A percentile compares a stretch with the other conserved stretches of the same genome.
phyloP scores from a whole-genome alignment of 2,113 vertebrate species.

The Abramis brama region DNA sequence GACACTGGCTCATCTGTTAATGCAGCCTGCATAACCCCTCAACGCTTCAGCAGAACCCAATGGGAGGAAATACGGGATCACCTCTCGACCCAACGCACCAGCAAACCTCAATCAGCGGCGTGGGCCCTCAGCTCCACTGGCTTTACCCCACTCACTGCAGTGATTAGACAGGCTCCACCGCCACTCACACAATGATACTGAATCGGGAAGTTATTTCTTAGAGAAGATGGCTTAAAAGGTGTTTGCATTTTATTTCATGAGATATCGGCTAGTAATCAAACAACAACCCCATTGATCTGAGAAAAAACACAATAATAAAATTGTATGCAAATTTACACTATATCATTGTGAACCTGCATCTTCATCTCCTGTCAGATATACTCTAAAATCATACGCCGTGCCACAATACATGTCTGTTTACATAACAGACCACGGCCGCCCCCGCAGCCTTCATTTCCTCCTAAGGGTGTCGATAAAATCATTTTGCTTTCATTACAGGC shows the following conservation, averaged over 20 bases:
- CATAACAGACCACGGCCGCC: conserved; percentile 4
- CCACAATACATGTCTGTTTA: conserved; percentile 39
- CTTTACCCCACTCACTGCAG: conserved; percentile 46
- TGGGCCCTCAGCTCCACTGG: conserved; percentile 37
- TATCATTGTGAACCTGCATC: neutral
- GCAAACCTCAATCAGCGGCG: conserved; percentile 49
- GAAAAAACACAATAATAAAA: neutral
- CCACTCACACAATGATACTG: conserved; percentile 32
- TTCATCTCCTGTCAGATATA: conserved; percentile 9
- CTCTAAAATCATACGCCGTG: conserved; percentile 3
- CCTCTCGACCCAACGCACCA: conserved; percentile 53
- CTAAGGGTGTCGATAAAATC: conserved; percentile 36
- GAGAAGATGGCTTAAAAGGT: conserved; percentile 1
- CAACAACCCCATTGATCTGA: neutral
- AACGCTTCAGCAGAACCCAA: conserved; percentile 63
- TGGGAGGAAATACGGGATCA: conserved; percentile 59
- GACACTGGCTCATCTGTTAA: conserved; percentile 68
- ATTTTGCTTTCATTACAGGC: conserved; percentile 49
- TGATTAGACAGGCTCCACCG: conserved; percentile 48
- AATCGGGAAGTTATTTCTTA: conserved; percentile 38
- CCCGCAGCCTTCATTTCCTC: conserved; percentile 53
- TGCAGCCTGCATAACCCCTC: conserved; percentile 53
- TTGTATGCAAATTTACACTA: neutral
- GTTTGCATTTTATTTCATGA: neutral
- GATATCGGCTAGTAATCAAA: neutral